Evolutionary conservation across 2,113 vertebrate genomes (phyloP).

Genomic region (Mirounga angustirostris): DNA sequence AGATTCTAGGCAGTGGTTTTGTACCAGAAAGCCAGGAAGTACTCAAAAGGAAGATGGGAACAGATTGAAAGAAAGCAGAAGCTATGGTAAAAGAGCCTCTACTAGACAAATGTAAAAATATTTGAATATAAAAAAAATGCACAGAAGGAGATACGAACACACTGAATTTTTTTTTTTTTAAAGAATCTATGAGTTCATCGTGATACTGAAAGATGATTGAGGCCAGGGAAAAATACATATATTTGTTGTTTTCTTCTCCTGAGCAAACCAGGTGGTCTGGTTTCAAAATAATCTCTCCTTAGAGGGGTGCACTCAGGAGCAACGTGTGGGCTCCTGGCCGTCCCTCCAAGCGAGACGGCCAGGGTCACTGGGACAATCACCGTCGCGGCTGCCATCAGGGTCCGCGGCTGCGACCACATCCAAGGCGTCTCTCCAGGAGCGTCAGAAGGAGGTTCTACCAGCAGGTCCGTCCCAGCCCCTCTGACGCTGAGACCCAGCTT

Average conservation of each 20-base stretch:
- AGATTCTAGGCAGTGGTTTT: not conserved
- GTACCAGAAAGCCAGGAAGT: not conserved
- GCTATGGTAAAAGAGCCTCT: not conserved
- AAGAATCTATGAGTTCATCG: not conserved
- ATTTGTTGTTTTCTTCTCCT: not conserved
- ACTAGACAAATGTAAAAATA: not conserved
- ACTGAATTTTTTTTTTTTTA: not conserved
- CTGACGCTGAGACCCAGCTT: accelerated
- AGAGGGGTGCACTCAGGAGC: not conserved
- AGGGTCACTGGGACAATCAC: not conserved
- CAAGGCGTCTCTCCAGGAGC: not conserved
- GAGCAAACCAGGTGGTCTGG: not conserved
- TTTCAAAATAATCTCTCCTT: not conserved
- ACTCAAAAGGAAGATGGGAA: not conserved
- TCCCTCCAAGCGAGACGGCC: not conserved
- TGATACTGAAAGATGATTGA: not conserved
- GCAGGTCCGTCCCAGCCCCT: accelerated
- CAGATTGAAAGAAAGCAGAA: not conserved
- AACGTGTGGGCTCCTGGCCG: not conserved
- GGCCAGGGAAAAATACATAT: not conserved
- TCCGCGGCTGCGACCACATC: not conserved
- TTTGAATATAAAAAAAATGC: not conserved
- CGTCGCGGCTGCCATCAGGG: not conserved
- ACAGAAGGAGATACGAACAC: not conserved
- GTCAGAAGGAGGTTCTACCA: not conserved